Evolutionary conservation across 2,113 vertebrate species (phyloP).

Genomic region (Chrysemys picta): DNA sequence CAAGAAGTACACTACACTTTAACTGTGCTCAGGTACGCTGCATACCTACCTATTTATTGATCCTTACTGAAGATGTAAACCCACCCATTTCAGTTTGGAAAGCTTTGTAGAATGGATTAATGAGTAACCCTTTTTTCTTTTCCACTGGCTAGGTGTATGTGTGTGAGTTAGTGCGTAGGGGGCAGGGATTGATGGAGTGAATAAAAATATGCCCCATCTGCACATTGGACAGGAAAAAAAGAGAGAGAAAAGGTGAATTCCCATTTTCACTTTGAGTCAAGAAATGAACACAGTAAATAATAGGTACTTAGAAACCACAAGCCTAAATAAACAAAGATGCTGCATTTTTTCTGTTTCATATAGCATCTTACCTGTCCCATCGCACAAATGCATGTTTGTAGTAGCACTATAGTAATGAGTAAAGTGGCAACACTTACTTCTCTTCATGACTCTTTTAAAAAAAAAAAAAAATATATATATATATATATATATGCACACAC

Average conservation of each 20-base stretch:
- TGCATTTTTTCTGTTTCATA: conserved; percentile 68
- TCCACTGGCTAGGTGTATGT: conserved; percentile 90
- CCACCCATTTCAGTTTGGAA: conserved; percentile 92
- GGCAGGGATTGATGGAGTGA: conserved; percentile 84
- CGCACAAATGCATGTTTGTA: conserved; percentile 74
- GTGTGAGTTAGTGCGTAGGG: conserved; percentile 82
- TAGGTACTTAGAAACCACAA: conserved; percentile 63
- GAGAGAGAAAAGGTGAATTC: conserved; percentile 89
- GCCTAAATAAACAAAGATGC: conserved; percentile 77
- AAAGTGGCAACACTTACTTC: conserved; percentile 7
- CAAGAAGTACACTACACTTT: conserved; percentile 69
- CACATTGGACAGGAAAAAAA: conserved; percentile 90
- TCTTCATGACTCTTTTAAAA: conserved; percentile 23
- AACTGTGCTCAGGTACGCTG: conserved; percentile 77
- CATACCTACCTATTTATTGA: conserved; percentile 91
- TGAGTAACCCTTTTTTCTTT: conserved; percentile 98
- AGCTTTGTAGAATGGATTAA: conserved; percentile 89
- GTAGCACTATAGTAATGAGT: conserved; percentile 62
- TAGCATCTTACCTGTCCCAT: conserved; percentile 66
- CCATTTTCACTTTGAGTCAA: conserved; percentile 90
- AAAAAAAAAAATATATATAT: neutral
- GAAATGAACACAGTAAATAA: conserved; percentile 68
- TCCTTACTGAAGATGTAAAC: conserved; percentile 89
- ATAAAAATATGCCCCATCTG: conserved; percentile 83
- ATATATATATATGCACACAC: neutral